A percentile compares a stretch with the other conserved stretches of the same genome.
These are phyloP conservation scores for Coecobrya sp. DNA, from an alignment of 2,888 invertebrate species.

Conservation along the genomic window DNA sequence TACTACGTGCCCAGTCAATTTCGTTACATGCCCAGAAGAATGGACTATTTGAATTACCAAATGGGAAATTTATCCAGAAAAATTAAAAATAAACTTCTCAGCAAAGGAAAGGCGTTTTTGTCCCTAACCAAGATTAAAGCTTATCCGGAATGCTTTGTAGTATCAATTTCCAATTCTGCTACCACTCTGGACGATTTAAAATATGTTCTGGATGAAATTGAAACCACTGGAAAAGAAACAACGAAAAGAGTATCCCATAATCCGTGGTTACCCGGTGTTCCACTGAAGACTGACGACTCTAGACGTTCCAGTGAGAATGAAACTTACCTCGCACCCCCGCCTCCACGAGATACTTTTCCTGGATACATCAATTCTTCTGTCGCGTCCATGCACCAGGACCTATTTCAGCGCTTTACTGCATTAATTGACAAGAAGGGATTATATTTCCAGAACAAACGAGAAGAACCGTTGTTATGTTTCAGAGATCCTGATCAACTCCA, in stretches of 20 bases:
- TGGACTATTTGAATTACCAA: constrained; percentile 55
- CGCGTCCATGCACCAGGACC: background rate
- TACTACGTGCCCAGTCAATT: constrained; percentile 54
- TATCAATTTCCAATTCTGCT: constrained; percentile 72
- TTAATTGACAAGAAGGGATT: constrained; percentile 45
- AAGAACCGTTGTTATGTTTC: constrained; percentile 42
- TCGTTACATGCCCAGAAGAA: constrained; percentile 5
- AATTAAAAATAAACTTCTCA: constrained; percentile 57
- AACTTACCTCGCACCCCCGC: constrained; percentile 17
- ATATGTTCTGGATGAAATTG: constrained; percentile 76
- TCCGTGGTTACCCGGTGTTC: constrained; percentile 54
- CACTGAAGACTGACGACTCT: background rate
- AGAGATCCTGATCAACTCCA: constrained; percentile 24
- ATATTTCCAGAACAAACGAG: constrained; percentile 58
- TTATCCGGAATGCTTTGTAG: constrained; percentile 58
- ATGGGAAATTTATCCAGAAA: constrained; percentile 57
- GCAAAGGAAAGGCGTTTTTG: constrained; percentile 21
- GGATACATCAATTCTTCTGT: constrained; percentile 26
- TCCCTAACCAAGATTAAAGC: constrained; percentile 30
- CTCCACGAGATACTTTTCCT: constrained; percentile 16
- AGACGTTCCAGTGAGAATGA: background rate
- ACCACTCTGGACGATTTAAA: constrained; percentile 56
- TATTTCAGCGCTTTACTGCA: constrained; percentile 9
- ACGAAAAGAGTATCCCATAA: background rate
- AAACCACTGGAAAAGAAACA: constrained; percentile 49